Evolutionary conservation across 2,113 vertebrate species (phyloP), one percentile per base, ranked within the genome.

Genomic region (Corythornis cristatus): DNA sequence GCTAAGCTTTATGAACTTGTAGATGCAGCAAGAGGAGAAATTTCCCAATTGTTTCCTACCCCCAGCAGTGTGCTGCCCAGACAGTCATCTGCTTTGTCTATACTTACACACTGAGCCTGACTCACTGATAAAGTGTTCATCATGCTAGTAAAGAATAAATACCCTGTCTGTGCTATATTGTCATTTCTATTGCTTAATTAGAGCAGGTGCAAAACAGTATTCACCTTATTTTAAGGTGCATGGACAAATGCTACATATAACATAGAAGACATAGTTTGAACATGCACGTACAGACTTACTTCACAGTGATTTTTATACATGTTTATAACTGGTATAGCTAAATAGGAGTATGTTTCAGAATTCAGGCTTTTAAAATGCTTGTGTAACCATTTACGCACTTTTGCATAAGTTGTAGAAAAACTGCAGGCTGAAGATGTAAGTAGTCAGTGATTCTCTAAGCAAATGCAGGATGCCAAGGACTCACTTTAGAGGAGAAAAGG

Each of bases 151-250:
- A 87, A 83, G 75, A 78, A 88, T 48, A 90, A 78, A 88, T 48
- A 90, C 8, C 11, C 35, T 83, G 53, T 61, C 73, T 88, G 23
- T 53, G 10, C 29, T 53, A 53, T 42, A 15, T 43, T 83, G 80
- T 84, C 31, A 81, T 75, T 92, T 80, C 28, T 60, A 51, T 60
- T 84, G n/a, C 53, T 93, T 96, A 83, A 83, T 88, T 91, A 83
- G 35, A 81, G 46, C 16, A 80, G 40, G 20, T 5, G 23, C 43
- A 83, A 96, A 9, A 8, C 42, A 75, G 45, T 26, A 57, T 53
- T 43, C 45, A 84, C 31, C 11, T 17, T 62, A 64, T 68, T 92
- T 83, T 75, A 23, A 61, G 29, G 14, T 90, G 20, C 6, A 81
- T 72, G 65, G 65, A 45, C 57, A 64, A 90, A 90, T 45, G 12